A percentile compares a stretch with the other conserved stretches of the same genome.
These are phyloP conservation scores for Steinernema carpocapsae DNA, from an alignment of 2,888 invertebrate species.

Conservation along the genomic window DNA sequence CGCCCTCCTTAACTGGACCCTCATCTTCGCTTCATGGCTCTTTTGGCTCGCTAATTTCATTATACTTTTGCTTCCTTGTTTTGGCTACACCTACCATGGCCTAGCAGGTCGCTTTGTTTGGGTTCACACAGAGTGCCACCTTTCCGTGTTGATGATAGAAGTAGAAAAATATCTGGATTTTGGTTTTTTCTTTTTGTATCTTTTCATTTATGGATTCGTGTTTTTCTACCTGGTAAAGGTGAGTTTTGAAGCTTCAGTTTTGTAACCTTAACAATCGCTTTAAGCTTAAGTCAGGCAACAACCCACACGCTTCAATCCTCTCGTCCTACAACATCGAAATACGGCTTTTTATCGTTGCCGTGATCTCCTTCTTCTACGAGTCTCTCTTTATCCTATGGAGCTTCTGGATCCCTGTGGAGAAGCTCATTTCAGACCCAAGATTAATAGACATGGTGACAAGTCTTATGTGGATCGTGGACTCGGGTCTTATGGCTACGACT, in stretches of 20 bases:
- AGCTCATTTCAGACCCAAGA: no score
- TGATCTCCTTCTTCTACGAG: slow-evolving; percentile 14
- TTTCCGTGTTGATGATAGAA: not conserved
- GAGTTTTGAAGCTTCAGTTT: not conserved
- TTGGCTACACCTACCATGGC: slow-evolving; percentile 1
- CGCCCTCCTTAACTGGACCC: not conserved
- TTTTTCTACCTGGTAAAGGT: not conserved
- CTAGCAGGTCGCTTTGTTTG: not conserved
- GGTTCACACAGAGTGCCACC: not conserved
- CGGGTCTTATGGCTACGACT: not conserved
- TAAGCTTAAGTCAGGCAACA: no score
- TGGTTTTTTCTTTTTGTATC: not conserved
- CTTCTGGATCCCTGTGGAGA: slow-evolving; percentile 19
- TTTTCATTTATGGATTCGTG: not conserved
- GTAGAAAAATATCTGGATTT: not conserved
- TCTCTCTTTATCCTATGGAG: slow-evolving; percentile 15
- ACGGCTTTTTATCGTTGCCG: not conserved
- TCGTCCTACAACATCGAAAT: not conserved
- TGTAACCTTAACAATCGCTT: not conserved
- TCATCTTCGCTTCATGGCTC: not conserved
- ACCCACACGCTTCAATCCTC: no score
- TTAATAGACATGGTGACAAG: slow-evolving; percentile 12
- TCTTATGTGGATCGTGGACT: slow-evolving; percentile 11
- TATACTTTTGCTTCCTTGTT: not conserved
- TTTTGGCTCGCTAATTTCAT: not conserved